Evolutionary conservation across 2,888 invertebrate genomes (phyloP).

Genomic region (Phoenoteleia sp.): DNA sequence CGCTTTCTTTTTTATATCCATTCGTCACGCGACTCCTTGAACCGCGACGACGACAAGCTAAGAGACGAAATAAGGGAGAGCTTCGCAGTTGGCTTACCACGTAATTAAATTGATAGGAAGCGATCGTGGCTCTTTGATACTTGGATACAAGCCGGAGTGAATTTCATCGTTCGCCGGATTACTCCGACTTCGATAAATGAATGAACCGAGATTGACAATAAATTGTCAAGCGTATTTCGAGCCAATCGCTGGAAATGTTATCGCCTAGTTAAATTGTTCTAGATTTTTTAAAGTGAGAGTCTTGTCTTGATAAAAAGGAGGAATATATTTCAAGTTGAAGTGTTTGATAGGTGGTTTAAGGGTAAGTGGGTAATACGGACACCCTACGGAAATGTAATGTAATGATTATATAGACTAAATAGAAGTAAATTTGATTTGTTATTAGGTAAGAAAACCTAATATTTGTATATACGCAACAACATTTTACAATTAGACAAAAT

Average conservation of each 20-base stretch:
- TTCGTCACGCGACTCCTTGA: constrained; percentile 71
- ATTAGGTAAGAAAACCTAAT: too few species aligned
- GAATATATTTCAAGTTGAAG: too few species aligned
- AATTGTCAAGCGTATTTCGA: constrained; percentile 40
- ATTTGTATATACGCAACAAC: too few species aligned
- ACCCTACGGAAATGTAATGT: too few species aligned
- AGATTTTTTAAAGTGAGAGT: too few species aligned
- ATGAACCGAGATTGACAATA: constrained; percentile 62
- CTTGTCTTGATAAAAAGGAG: too few species aligned
- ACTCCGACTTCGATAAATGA: constrained; percentile 61
- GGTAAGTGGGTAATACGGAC: too few species aligned
- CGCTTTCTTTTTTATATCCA: constrained; percentile 65
- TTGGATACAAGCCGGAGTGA: constrained; percentile 52
- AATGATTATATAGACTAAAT: too few species aligned
- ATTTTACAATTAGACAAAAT: too few species aligned
- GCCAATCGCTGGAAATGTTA: neutral
- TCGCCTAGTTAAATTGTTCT: constrained; percentile 2
- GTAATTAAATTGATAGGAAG: constrained; percentile 72
- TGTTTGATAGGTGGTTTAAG: too few species aligned
- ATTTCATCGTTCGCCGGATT: constrained; percentile 62
- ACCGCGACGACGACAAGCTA: constrained; percentile 62
- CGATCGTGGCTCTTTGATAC: constrained; percentile 64
- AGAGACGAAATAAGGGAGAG: constrained; percentile 60
- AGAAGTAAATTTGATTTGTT: too few species aligned
- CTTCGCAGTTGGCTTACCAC: constrained; percentile 69